Base-by-base conservation (phyloP, 2,113 vertebrate genomes). In the Zosterops japonicus region DNA sequence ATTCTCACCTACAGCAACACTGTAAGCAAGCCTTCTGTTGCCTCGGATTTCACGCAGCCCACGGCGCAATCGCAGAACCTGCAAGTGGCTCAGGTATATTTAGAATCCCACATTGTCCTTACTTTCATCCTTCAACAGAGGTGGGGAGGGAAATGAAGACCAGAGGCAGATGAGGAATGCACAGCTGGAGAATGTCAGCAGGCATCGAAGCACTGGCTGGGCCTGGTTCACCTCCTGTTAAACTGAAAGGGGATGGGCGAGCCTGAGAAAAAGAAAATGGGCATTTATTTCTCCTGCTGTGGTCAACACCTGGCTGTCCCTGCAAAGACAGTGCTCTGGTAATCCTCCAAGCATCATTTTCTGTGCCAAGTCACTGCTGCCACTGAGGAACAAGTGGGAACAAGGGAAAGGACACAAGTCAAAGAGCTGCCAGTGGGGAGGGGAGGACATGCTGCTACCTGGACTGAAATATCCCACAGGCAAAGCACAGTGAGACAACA, bases 151-250 rank as follows among this genome's bases (percentile, higher is more conserved):
- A 76, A 84, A 94, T 42, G 92, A 91, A 90, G 85, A 86, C 41
- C 47, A 92, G 93, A 92, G 85, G 64, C 76, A 88, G 85, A 83
- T 64, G 68, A 95, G 67, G 81, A 78, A 81, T 57, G 80, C 95
- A 93, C 96, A 97, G 88, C 93, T 96, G 95, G 95, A 93, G 86
- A 93, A 79, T 0, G 0, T 93, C 92, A 93, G 93, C 81, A 93
- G 90, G 56, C 41, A 56, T 74, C 6, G 36, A 63, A 28, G 61
- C 53, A 31, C 41, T 35, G 60, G 19, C 68, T 86, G 85, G 68
- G 56, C 71, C 75, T 75, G n/a, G 19, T 42, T 93, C 88, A 65
- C 72, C 79, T 90, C 69, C 56, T 78, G 36, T 68, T 81, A 61
- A 33, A 81, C 72, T 71, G 68, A 75, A 87, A 89, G n/a, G 47